phyloP scores from a whole-genome alignment of 2,113 vertebrate genomes.

The Hylia prasina region DNA sequence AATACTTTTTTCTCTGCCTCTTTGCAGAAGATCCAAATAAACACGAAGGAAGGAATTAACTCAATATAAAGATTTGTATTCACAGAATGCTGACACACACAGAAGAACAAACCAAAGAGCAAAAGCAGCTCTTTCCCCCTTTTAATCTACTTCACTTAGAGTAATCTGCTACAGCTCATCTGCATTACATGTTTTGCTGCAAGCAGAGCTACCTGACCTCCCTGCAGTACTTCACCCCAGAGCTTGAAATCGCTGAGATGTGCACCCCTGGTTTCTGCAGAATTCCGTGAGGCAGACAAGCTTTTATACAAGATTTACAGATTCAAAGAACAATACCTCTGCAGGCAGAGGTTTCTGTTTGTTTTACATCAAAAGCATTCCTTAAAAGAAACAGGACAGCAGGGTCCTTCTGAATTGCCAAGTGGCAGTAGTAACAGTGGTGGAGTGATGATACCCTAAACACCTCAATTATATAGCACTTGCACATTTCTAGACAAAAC shows the following conservation, averaged over 20 bases:
- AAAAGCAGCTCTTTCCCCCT: neutral
- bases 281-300: neutral
- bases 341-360: neutral
- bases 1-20: neutral
- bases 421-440: neutral
- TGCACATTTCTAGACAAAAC: neutral
- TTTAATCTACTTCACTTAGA: neutral
- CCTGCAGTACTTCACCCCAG: neutral
- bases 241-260: neutral
- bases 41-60: neutral
- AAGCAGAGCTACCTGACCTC: neutral
- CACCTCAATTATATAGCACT: neutral
- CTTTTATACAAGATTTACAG: neutral
- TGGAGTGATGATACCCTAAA: neutral
- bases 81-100: neutral
- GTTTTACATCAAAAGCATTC: neutral
- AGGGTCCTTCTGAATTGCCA: neutral
- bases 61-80: neutral
- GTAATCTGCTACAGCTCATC: neutral
- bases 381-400: neutral
- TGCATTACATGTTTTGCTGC: neutral
- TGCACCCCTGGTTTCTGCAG: neutral
- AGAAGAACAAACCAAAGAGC: neutral
- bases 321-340: neutral
- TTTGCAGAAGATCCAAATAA: neutral